Evolutionary conservation across 2,113 vertebrate species (phyloP).

Genomic region (Mungos mungo): DNA sequence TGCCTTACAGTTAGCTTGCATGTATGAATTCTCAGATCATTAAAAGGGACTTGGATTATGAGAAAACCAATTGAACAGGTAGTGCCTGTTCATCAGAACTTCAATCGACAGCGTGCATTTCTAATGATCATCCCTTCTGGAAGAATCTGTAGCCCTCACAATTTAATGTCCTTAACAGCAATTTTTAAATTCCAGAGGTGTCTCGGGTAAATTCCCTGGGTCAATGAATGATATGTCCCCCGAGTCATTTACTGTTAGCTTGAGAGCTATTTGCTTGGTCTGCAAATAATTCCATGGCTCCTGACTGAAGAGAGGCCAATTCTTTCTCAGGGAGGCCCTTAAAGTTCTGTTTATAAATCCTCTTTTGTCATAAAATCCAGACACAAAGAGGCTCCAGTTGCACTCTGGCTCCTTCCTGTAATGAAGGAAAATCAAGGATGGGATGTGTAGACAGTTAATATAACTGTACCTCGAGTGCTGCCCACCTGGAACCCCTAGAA

Average conservation of each 20-base stretch:
- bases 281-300: constrained; percentile 46
- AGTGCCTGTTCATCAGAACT: neutral
- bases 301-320: neutral
- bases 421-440: neutral
- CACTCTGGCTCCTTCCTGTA: neutral
- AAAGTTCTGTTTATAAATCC: constrained; percentile 53
- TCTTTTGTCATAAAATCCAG: constrained; percentile 41
- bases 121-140: constrained; percentile 37
- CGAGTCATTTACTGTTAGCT: constrained; percentile 21
- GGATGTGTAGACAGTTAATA: neutral
- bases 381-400: neutral
- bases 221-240: neutral
- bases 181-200: constrained; percentile 59
- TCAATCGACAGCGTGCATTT: neutral
- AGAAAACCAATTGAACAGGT: neutral
- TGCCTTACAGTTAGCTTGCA: neutral
- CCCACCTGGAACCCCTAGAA: neutral
- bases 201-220: constrained; percentile 30
- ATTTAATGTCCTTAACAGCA: constrained; percentile 43
- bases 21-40: neutral
- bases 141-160: constrained; percentile 34
- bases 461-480: neutral
- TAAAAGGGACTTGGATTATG: neutral
- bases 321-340: constrained; percentile 48
- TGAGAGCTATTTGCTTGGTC: constrained; percentile 10